Evolutionary conservation across 1,140 invertebrate species (phyloP), one percentile per base, ranked within the genome.

Genomic region (Papilio glaucus): DNA sequence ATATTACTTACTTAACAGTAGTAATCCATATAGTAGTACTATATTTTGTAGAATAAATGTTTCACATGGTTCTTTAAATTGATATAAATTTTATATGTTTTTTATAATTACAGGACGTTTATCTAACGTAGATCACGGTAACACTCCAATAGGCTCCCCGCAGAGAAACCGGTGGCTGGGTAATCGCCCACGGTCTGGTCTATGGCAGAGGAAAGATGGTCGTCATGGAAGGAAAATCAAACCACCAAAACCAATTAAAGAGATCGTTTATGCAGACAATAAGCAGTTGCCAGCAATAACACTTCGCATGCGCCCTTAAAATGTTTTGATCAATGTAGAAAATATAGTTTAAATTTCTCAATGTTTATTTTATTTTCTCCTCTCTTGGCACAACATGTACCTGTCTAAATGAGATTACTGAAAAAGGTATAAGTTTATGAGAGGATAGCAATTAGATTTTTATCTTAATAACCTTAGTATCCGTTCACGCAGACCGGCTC

Each of bases 171-270:
- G 98, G 26, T 96, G 97, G 94, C 92, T 98, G 9, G 98, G 98
- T 5, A 97, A 97, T 86, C 94, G 98, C 33, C 98, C 98, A 1
- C 94, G 96, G 18, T 98, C 97, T 38, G 99, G 99, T n/a, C 93
- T 97, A 21, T 99, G 97, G 97, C 97, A 99, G 71, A 94, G 97
- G 9, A 99, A 99, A 93, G 95, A 95, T 74, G 98, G 98, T 9
- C 95, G 96, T 74, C 95, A 96, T 90, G 99, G 99, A 9, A 94
- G 98, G 12, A 99, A 99, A 94, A 96, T 99, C 45, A 94, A 93
- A 74, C 94, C 93, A 0, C 92, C 92, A 0, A 93, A 93, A 53
- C 89, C 87, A 4, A 81, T 92, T 26, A 93, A 93, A 61, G 72
- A 83, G 37, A 90, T 93, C 9, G 24, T 13, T 6, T 41, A 74